phyloP scores from a whole-genome alignment of 1,140 invertebrate genomes.

The Scaptomyza pallida region DNA sequence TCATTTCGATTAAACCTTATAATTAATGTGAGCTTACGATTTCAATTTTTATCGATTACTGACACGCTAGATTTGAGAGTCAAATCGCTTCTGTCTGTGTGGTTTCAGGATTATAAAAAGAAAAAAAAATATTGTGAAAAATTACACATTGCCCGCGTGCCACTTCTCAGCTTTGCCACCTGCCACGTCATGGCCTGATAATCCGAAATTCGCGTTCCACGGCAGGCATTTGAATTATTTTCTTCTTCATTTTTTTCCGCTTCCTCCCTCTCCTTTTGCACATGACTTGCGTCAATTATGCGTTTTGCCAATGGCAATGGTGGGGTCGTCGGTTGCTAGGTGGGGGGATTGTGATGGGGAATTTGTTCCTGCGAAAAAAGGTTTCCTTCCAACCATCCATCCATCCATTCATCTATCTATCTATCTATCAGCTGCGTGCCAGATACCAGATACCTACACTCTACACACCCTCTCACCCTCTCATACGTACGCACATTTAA shows the following conservation, averaged over 20 bases:
- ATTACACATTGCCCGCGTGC: neutral
- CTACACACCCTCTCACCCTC: neutral
- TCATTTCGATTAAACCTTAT: too few relatives aligned
- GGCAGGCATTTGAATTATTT: slow-evolving; percentile 59
- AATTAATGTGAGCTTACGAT: slow-evolving; percentile 11
- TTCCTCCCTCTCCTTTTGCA: slow-evolving; percentile 7
- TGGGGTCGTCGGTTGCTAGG: too few relatives aligned
- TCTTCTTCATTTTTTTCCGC: neutral
- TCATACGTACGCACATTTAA: slow-evolving; percentile 61
- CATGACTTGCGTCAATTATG: slow-evolving; percentile 72
- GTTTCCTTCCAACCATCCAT: slow-evolving; percentile 32
- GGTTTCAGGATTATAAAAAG: slow-evolving; percentile 2
- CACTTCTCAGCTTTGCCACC: neutral
- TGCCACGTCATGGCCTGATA: slow-evolving; percentile 28
- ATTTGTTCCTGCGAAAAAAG: slow-evolving; percentile 35
- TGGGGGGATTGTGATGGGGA: neutral
- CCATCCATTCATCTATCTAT: slow-evolving; percentile 11
- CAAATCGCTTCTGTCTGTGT: slow-evolving; percentile 16
- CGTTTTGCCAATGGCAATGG: slow-evolving; percentile 29
- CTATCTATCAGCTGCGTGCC: slow-evolving; percentile 47
- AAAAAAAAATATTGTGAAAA: slow-evolving; percentile 5
- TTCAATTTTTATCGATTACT: slow-evolving; percentile 18
- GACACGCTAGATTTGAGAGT: slow-evolving; percentile 15
- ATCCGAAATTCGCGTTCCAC: slow-evolving; percentile 30
- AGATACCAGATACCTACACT: slow-evolving; percentile 24